phyloP scores from a whole-genome alignment of 2,797 vertebrate species.

The Momotus momota region DNA sequence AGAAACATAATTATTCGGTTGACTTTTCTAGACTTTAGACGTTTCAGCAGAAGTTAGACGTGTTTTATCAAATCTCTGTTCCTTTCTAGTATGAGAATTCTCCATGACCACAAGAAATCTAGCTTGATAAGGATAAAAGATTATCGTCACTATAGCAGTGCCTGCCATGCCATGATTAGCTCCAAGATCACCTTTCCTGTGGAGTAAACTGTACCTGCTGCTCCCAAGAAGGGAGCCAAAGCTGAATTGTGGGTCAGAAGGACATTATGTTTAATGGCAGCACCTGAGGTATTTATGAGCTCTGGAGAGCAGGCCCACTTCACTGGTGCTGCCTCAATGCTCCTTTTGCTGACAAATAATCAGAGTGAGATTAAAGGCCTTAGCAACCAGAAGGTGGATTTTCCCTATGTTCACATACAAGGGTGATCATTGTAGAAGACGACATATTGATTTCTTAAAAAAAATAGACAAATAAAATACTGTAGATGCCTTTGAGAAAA shows the following conservation, averaged over 20 bases:
- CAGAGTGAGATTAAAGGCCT: neutral
- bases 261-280: neutral
- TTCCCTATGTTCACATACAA: neutral
- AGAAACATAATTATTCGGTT: neutral
- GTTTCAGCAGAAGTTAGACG: neutral
- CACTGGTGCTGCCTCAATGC: neutral
- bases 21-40: neutral
- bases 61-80: neutral
- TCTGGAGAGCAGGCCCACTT: neutral
- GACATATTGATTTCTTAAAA: neutral
- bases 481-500: neutral
- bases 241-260: neutral
- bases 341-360: neutral
- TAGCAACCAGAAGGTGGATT: neutral
- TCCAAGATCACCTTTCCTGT: neutral
- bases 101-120: neutral
- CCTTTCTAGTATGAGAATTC: neutral
- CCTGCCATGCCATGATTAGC: neutral
- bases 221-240: neutral
- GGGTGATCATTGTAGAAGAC: neutral
- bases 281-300: neutral
- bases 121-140: neutral
- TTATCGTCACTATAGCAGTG: neutral
- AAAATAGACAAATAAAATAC: neutral
- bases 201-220: neutral